Percentiles rank a stretch among this genome's conserved stretches.
These are phyloP conservation scores for Gadopsis bispinosus DNA, from an alignment of 2,797 vertebrate genomes.

Conservation along the genomic window DNA sequence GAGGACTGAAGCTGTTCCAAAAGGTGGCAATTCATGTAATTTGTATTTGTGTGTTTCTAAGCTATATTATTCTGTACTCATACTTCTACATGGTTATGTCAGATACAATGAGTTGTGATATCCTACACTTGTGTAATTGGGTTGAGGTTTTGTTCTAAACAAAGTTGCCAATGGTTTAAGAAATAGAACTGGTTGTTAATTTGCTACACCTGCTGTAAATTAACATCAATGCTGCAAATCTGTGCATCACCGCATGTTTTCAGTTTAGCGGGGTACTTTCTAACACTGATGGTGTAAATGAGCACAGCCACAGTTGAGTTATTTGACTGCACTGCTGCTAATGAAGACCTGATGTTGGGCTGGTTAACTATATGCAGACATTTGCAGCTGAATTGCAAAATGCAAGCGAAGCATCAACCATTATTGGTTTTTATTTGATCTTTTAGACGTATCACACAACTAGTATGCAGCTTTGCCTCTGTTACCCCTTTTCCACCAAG, in stretches of 20 bases:
- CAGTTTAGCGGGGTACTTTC: conserved; percentile 9
- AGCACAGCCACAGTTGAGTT: conserved; percentile 29
- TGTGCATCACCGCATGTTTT: conserved; percentile 21
- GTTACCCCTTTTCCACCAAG: too few relatives aligned
- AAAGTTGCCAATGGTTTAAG: not conserved
- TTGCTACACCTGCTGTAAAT: conserved; percentile 14
- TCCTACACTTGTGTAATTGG: not conserved
- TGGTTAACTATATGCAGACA: conserved; percentile 27
- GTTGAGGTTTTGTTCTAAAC: conserved; percentile 12
- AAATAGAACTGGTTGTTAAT: not conserved
- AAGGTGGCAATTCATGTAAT: not conserved
- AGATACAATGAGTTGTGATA: too few relatives aligned
- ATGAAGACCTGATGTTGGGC: conserved; percentile 41
- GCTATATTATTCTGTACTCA: not conserved
- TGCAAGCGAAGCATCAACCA: conserved; percentile 12
- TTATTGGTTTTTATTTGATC: conserved; percentile 7
- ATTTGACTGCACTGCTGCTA: conserved; percentile 24
- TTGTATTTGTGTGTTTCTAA: not conserved
- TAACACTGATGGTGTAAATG: conserved; percentile 28
- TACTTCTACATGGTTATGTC: not conserved
- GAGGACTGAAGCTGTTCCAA: not conserved
- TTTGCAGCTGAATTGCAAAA: conserved; percentile 38
- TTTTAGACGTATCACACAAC: not conserved
- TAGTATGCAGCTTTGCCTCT: not conserved
- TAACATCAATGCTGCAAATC: not conserved